Conservation (phyloP, 1,140 invertebrate species). For the Camponotus vicinus region DNA sequence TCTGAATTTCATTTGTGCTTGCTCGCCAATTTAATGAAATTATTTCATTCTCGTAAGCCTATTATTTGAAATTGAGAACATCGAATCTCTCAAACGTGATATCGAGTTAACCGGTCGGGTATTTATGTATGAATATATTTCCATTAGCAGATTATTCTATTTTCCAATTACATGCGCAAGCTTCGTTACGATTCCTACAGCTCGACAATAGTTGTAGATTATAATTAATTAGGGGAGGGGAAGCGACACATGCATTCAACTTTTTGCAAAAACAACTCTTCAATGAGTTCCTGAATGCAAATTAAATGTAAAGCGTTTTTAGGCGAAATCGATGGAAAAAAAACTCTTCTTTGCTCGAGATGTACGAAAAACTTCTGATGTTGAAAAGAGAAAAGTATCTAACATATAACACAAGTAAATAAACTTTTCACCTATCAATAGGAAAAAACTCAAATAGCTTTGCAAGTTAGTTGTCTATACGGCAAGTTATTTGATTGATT, state of each 20-base stretch:
- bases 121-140: conserved; percentile 58
- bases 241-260: too few relatives aligned
- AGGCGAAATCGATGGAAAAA: background rate
- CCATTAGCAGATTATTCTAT: conserved; percentile 61
- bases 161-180: conserved; percentile 43
- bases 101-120: conserved; percentile 6
- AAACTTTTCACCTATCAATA: conserved; percentile 52
- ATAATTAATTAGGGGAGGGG: conserved; percentile 16
- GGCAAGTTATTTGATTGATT: conserved; percentile 37
- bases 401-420: conserved; percentile 10
- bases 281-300: background rate
- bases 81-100: conserved; percentile 29
- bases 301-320: conserved; percentile 25
- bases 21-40: conserved; percentile 53
- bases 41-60: conserved; percentile 57
- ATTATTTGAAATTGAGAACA: conserved; percentile 51
- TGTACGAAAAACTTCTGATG: background rate
- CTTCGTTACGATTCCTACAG: background rate
- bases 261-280: background rate
- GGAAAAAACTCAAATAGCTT: conserved; percentile 20
- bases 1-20: conserved; percentile 46
- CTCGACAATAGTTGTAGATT: background rate
- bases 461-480: conserved; percentile 3
- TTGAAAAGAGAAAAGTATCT: background rate
- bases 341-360: conserved; percentile 10